Evolutionary conservation across 2,888 invertebrate species (phyloP), one percentile per base, ranked within the genome.

Genomic region (Ichneumoninae sp.): DNA sequence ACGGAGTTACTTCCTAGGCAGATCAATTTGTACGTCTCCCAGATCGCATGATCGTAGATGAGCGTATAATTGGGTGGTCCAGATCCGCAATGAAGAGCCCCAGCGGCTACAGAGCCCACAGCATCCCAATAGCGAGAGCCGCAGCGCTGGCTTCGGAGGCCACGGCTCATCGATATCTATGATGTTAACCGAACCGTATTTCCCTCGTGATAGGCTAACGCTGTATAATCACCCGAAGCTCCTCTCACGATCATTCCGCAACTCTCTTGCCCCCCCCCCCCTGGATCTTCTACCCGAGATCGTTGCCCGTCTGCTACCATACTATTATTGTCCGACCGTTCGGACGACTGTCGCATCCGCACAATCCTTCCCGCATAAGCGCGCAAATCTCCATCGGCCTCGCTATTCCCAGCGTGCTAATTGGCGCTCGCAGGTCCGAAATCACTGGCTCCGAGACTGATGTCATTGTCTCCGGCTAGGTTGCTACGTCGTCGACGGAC

Each of bases 11-110:
- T 91, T 91, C 88, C 89, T 87, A 89, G 89, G 89, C 89, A 89
- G 90, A 91, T 91, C 91, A 92, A 92, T 91, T 92, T 90, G 90
- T 91, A 89, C 90, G 87, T 91, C 90, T 92, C 91, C 89, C 89
- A 90, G 90, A 90, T 90, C 90, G 89, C 85, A 26, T 87, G 89
- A 90, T 91, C 89, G 89, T 87, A 91, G 89, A 92, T 90, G 91
- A 90, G 90, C 91, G 90, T 90, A 89, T 92, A 91, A 92, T 92
- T 92, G 91, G 90, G 89, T 89, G 90, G 88, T 88, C 91, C 87
- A 90, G 90, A 91, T 91, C 89, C 86, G 86, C 85, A 80, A 86
- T 78, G 83, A 74, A 47, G 52, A 57, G 66, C 74, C 75, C 40
- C 50, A 44, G 26, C n/a, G 60, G 33, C 22, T 54, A 22, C 22